A percentile compares a stretch with the other conserved stretches of the same genome.
phyloP scores from a whole-genome alignment of 2,888 invertebrate genomes.

The Endotricha flammealis region DNA sequence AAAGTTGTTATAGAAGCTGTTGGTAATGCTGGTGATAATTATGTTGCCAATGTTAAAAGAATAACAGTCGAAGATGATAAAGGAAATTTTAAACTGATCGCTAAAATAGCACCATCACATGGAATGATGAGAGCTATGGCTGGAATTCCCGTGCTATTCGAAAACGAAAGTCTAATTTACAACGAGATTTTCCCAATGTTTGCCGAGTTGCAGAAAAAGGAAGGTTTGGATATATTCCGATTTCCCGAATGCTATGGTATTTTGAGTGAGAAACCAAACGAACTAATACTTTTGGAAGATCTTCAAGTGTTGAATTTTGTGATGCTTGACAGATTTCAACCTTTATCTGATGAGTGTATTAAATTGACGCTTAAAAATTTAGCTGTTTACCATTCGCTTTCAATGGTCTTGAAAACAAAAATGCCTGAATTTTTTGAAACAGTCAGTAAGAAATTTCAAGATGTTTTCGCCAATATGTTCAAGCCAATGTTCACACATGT shows the following conservation, averaged over 20 bases:
- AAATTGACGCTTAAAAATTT: conserved; percentile 13
- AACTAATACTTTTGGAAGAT: not conserved
- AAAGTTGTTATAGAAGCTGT: conserved; percentile 16
- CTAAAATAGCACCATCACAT: not conserved
- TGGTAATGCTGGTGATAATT: conserved; percentile 31
- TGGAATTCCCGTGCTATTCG: not conserved
- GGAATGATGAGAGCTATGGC: not conserved
- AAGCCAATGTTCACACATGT: not conserved
- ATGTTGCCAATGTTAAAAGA: conserved; percentile 26
- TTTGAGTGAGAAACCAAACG: not conserved
- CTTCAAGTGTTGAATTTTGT: not conserved
- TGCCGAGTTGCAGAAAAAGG: not conserved
- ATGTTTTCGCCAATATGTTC: not conserved
- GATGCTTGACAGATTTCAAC: not conserved
- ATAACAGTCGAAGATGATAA: conserved; percentile 21
- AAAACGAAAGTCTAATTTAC: not conserved
- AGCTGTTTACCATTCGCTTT: conserved; percentile 20
- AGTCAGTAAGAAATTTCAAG: not conserved
- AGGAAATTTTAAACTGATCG: conserved; percentile 3
- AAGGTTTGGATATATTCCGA: not conserved
- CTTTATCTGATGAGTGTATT: conserved; percentile 3
- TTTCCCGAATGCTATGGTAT: not conserved
- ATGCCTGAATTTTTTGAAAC: not conserved
- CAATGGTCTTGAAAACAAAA: conserved; percentile 8
- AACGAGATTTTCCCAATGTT: not conserved